These are phyloP conservation scores for Agonum fuliginosum DNA, from an alignment of 2,888 invertebrate species.

Conservation along the genomic window DNA sequence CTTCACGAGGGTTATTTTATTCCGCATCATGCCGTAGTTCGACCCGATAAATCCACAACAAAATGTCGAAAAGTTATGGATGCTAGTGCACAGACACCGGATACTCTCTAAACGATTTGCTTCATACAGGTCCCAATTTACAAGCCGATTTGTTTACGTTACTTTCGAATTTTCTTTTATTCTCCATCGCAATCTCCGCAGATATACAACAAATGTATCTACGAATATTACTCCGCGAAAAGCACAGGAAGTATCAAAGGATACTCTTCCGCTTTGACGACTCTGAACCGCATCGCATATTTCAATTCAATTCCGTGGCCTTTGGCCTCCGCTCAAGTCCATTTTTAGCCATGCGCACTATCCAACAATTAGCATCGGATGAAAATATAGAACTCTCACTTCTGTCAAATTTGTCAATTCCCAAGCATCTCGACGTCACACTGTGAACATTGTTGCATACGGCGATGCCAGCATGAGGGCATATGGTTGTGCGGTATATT, in stretches of 20 bases:
- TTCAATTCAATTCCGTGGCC: constrained; percentile 42
- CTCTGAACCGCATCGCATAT: constrained; percentile 5
- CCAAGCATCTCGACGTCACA: constrained; percentile 19
- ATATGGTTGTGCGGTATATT: constrained; percentile 60
- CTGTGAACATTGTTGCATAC: no score
- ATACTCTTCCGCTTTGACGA: constrained; percentile 45
- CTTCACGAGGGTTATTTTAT: constrained; percentile 33
- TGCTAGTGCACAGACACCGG: no score
- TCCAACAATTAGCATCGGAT: constrained; percentile 38
- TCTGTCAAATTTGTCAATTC: constrained; percentile 31
- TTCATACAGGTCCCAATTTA: no score
- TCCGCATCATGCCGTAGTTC: constrained; percentile 9
- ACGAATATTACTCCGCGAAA: constrained; percentile 44
- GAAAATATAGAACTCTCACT: constrained; percentile 44
- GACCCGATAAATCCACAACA: constrained; percentile 28
- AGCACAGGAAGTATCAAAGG: constrained; percentile 47
- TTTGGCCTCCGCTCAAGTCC: constrained; percentile 52
- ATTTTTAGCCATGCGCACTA: constrained; percentile 55
- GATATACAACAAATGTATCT: constrained; percentile 60
- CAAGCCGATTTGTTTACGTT: constrained; percentile 46
- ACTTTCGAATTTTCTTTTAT: constrained; percentile 50
- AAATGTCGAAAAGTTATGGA: constrained; percentile 20
- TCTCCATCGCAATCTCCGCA: constrained; percentile 47
- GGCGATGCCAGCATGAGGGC: constrained; percentile 57
- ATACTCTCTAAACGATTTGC: no score